A percentile compares a stretch with the other conserved stretches of the same genome.
phyloP scores from a whole-genome alignment of 2,888 invertebrate genomes.

The Agrochola litura region DNA sequence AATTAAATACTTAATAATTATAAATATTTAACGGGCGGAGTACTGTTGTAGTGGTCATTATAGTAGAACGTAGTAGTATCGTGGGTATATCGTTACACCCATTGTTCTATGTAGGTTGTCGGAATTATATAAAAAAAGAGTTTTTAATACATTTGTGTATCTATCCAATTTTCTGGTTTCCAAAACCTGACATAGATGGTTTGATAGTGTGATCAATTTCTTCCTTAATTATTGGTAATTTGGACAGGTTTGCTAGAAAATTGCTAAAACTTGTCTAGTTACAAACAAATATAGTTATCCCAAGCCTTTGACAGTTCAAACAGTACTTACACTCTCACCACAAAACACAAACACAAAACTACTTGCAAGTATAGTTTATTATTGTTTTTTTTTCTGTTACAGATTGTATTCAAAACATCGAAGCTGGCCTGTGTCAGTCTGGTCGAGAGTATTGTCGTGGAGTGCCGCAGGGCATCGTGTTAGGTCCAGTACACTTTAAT shows the following conservation, averaged over 20 bases:
- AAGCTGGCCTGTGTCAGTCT: slow-evolving; percentile 81
- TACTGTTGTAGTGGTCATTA: slow-evolving; percentile 8
- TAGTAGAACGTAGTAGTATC: slow-evolving; percentile 20
- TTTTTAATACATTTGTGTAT: not conserved
- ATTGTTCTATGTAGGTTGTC: slow-evolving; percentile 33
- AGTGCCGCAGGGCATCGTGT: slow-evolving; percentile 80
- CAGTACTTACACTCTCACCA: slow-evolving; percentile 64
- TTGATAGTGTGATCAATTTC: not conserved
- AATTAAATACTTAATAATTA: not conserved
- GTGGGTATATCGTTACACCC: not conserved
- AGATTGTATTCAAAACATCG: slow-evolving; percentile 90
- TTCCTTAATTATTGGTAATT: not conserved
- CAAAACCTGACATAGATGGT: not conserved
- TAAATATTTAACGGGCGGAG: slow-evolving; percentile 9
- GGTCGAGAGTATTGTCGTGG: slow-evolving; percentile 77
- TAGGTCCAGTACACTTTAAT: slow-evolving; percentile 71
- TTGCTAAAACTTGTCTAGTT: not conserved
- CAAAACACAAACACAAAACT: slow-evolving; percentile 72
- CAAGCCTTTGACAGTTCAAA: slow-evolving; percentile 70
- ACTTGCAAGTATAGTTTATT: slow-evolving; percentile 82
- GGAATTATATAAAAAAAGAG: slow-evolving; percentile 22
- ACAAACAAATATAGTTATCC: slow-evolving; percentile 8
- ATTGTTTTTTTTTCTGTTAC: slow-evolving; percentile 89
- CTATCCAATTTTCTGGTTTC: not conserved
- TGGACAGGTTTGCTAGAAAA: not conserved